These are phyloP conservation scores for Phataginus tetradactyla DNA, from an alignment of 2,797 vertebrate genomes.

Conservation along the genomic window DNA sequence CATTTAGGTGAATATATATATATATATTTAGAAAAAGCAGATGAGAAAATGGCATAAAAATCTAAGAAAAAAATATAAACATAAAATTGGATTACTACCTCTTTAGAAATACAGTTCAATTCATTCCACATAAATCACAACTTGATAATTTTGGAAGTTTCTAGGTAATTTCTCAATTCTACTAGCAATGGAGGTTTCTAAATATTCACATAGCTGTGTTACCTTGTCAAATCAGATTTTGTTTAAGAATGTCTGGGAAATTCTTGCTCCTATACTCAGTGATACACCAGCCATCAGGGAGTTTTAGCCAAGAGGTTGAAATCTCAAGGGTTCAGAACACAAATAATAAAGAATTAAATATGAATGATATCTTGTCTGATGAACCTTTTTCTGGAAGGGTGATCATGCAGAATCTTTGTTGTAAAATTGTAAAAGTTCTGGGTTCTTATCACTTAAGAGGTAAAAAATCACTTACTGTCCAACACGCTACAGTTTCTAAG, in stretches of 20 bases:
- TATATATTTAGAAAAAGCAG: background rate
- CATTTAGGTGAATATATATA: background rate
- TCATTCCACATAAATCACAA: background rate
- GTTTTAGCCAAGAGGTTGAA: background rate
- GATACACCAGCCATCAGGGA: background rate
- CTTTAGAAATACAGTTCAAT: background rate
- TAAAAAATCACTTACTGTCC: background rate
- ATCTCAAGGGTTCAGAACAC: background rate
- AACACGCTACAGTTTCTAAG: background rate
- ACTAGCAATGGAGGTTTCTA: background rate
- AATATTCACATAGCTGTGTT: background rate
- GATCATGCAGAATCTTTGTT: background rate
- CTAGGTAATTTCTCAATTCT: background rate
- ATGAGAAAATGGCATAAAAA: background rate
- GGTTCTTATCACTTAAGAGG: background rate
- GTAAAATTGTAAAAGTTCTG: background rate
- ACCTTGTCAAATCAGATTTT: background rate
- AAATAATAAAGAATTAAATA: conserved; percentile 44
- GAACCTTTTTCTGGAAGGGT: background rate
- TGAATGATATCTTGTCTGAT: background rate
- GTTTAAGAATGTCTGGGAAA: background rate
- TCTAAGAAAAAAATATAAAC: background rate
- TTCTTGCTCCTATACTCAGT: background rate
- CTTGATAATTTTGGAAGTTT: background rate
- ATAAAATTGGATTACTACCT: background rate